These are phyloP conservation scores for Acanthurus tractus DNA, from an alignment of 2,797 vertebrate genomes.

Conservation along the genomic window DNA sequence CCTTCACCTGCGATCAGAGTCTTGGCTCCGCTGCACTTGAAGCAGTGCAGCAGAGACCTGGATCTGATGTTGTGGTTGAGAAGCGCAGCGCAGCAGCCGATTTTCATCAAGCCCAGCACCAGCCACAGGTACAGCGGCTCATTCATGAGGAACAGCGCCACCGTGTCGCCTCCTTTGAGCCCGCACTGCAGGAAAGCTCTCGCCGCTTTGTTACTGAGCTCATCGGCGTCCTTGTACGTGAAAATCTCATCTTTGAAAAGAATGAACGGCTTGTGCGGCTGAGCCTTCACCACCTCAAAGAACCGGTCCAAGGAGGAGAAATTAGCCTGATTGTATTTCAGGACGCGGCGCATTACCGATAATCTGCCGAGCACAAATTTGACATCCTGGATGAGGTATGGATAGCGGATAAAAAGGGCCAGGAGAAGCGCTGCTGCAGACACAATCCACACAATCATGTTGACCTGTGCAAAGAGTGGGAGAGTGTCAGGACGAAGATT, in stretches of 20 bases:
- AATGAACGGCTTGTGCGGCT: conserved; percentile 81
- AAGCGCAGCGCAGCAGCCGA: conserved; percentile 86
- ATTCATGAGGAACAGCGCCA: conserved; percentile 86
- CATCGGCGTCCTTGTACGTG: conserved; percentile 84
- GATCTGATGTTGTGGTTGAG: conserved; percentile 87
- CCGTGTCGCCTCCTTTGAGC: conserved; percentile 78
- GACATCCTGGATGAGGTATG: conserved; percentile 67
- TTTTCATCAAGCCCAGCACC: conserved; percentile 86
- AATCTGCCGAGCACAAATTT: not conserved
- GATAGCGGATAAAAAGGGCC: conserved; percentile 3
- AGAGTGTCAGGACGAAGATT: not conserved
- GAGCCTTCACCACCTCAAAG: conserved; percentile 57
- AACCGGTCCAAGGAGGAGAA: conserved; percentile 80
- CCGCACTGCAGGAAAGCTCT: conserved; percentile 76
- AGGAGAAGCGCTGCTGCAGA: not conserved
- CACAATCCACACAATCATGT: conserved; percentile 27
- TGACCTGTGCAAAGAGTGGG: not conserved
- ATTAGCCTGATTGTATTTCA: conserved; percentile 29
- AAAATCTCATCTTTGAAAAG: conserved; percentile 71
- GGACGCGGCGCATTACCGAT: rapidly evolving
- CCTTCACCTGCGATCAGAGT: conserved; percentile 84
- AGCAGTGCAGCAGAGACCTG: conserved; percentile 85
- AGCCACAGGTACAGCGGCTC: conserved; percentile 84
- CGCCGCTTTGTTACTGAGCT: conserved; percentile 84
- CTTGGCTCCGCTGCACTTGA: conserved; percentile 81